These are phyloP conservation scores for Megaleporinus macrocephalus DNA, from an alignment of 2,113 vertebrate species.

Conservation along the genomic window DNA sequence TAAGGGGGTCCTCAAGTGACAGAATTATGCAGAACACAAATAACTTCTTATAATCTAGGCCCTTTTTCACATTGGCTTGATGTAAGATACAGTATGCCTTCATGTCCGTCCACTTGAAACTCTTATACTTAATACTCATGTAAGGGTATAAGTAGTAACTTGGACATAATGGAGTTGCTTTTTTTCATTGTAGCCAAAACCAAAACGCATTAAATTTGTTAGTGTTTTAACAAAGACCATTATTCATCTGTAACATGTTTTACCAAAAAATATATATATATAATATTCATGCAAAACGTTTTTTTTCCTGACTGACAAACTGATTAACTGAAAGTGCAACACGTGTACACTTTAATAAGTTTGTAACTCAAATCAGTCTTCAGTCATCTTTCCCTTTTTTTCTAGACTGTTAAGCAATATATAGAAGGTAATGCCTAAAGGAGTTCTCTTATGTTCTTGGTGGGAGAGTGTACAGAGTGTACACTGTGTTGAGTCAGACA, in stretches of 20 bases:
- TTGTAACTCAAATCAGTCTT: no score
- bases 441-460: slow-evolving; percentile 23
- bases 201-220: slow-evolving; percentile 31
- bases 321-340: slow-evolving; percentile 29
- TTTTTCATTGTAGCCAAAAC: not conserved
- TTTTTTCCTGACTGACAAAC: slow-evolving; percentile 37
- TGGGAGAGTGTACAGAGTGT: not conserved
- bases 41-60: not conserved
- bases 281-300: slow-evolving; percentile 45
- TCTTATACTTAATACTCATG: no score
- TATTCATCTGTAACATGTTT: slow-evolving; percentile 14
- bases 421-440: slow-evolving; percentile 15
- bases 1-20: not conserved
- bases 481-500: slow-evolving; percentile 24
- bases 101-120: slow-evolving; percentile 1
- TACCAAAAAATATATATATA: no score
- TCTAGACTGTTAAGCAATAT: slow-evolving; percentile 11
- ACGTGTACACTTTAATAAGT: no score
- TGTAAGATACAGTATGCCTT: not conserved
- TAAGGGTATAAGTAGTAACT: no score
- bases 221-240: slow-evolving; percentile 28
- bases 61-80: slow-evolving; percentile 15
- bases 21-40: not conserved
- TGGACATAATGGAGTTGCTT: slow-evolving; percentile 5
- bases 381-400: no score